phyloP scores from a whole-genome alignment of 2,113 vertebrate species.

The Paratilapia polleni region DNA sequence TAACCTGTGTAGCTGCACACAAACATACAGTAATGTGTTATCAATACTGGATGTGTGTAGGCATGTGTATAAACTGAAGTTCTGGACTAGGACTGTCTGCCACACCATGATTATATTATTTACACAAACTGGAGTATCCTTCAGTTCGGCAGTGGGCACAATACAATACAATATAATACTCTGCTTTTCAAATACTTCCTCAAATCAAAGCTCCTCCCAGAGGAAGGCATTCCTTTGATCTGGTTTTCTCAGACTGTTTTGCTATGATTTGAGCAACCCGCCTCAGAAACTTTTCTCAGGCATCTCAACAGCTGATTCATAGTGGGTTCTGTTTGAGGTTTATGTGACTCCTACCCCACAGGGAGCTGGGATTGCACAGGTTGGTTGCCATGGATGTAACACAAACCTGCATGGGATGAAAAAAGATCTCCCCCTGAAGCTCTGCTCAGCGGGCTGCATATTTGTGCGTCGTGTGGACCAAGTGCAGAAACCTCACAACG shows the following conservation, averaged over 20 bases:
- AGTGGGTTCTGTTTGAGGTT: slow-evolving; percentile 31
- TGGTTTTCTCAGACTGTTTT: slow-evolving; percentile 19
- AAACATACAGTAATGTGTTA: background rate
- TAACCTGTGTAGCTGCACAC: background rate
- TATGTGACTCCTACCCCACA: slow-evolving; percentile 49
- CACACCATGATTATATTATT: slow-evolving; percentile 22
- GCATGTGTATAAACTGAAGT: background rate
- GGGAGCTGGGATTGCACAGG: slow-evolving; percentile 52
- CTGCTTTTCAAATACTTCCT: slow-evolving; percentile 18
- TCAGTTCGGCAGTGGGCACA: background rate
- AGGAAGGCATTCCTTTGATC: slow-evolving; percentile 43
- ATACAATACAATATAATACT: background rate
- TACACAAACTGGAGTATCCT: background rate
- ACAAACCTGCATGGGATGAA: slow-evolving; percentile 63
- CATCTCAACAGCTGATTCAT: slow-evolving; percentile 62
- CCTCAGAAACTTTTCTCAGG: slow-evolving; percentile 30
- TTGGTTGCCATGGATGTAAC: slow-evolving; percentile 70
- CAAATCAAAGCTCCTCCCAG: slow-evolving; percentile 36
- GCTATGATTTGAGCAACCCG: slow-evolving; percentile 15
- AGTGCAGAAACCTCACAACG: slow-evolving; percentile 57
- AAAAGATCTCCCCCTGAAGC: slow-evolving; percentile 61
- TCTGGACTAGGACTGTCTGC: background rate
- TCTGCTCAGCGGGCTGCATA: slow-evolving; percentile 59
- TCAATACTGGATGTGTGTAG: background rate
- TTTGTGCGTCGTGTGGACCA: slow-evolving; percentile 62